Evolutionary conservation across 2,888 invertebrate species (phyloP).

Genomic region (Oscheius myriophilus): DNA sequence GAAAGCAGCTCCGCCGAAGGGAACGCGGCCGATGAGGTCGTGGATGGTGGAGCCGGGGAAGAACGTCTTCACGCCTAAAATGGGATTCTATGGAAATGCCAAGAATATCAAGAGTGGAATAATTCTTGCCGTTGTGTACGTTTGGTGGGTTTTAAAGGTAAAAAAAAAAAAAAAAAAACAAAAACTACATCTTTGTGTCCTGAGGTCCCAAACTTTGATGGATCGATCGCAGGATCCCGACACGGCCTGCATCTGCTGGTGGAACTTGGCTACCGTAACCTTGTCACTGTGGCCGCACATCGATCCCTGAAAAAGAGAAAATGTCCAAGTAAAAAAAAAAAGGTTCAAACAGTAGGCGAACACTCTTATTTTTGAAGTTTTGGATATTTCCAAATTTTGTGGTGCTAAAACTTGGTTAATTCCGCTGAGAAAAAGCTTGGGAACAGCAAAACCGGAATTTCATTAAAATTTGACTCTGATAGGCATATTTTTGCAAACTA

Average conservation of each 20-base stretch:
- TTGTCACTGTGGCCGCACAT: slow-evolving; percentile 95
- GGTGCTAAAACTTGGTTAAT: too few relatives aligned
- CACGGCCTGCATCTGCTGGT: slow-evolving; percentile 77
- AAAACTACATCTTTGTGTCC: slow-evolving; percentile 82
- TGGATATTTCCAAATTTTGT: too few relatives aligned
- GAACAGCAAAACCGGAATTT: too few relatives aligned
- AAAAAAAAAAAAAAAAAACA: background rate
- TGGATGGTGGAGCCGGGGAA: slow-evolving; percentile 64
- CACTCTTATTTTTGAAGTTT: background rate
- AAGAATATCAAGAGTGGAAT: background rate
- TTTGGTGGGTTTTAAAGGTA: too few relatives aligned
- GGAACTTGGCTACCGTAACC: slow-evolving; percentile 95
- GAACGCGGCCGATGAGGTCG: slow-evolving; percentile 80
- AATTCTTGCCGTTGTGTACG: too few relatives aligned
- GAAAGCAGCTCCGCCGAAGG: slow-evolving; percentile 80
- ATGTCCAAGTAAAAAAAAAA: too few relatives aligned
- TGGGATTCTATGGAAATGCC: too few relatives aligned
- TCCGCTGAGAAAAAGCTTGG: too few relatives aligned
- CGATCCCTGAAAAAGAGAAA: slow-evolving; percentile 75
- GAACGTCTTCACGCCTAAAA: slow-evolving; percentile 48
- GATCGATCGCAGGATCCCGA: slow-evolving; percentile 98
- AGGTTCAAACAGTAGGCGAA: background rate
- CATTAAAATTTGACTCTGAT: too few relatives aligned
- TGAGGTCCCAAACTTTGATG: slow-evolving; percentile 96
- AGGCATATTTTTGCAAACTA: too few relatives aligned